Base-by-base conservation (phyloP, 1,140 invertebrate species). In the Brachionus plicatilis region DNA sequence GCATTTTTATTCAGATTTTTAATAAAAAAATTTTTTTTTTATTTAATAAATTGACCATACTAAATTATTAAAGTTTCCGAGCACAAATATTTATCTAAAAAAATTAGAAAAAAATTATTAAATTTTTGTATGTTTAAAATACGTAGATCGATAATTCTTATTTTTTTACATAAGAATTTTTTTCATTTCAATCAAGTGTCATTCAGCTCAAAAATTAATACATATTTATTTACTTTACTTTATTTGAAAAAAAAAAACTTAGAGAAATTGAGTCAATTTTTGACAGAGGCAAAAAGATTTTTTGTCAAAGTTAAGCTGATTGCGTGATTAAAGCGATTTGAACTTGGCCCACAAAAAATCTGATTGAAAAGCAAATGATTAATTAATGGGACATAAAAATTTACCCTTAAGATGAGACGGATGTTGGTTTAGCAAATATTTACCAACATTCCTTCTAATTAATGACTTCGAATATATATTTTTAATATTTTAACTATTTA, bases 391-490 rank as follows among this genome's bases (percentile, higher is more conserved):
- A 68, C 24, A 68, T 68, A 29, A 37, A 68, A 68, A 68, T 68
- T 68, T 68, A 29, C 20, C 65, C 68, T 41, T 45, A 41, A 72
- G 68, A 41, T 72, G 68, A 72, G 68, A 72, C 68, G 68, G 68
- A 72, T 72, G 68, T 72, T 72, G 68, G 68, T 41, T 43, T 72
- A 37, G 27, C 41, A 72, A 72, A 72, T 72, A 72, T 72, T 72
- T 72, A 17, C 68, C 68, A 72, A 72, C 68, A 72, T 72, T 72
- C 68, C 33, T 72, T n/a, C 37, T 41, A 72, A 72, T 72, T 72
- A 72, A 72, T 72, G 33, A 72, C 68, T 72, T 72, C 41, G 68
- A 72, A 72, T 72, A 72, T 72, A 14, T 72, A 24, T 37, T 41
- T 72, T 37, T 72, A 41, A 20, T 72, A 33, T 72, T 72, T 41